Conservation (phyloP, 1,140 invertebrate genomes). For the Drosophila bocki region DNA sequence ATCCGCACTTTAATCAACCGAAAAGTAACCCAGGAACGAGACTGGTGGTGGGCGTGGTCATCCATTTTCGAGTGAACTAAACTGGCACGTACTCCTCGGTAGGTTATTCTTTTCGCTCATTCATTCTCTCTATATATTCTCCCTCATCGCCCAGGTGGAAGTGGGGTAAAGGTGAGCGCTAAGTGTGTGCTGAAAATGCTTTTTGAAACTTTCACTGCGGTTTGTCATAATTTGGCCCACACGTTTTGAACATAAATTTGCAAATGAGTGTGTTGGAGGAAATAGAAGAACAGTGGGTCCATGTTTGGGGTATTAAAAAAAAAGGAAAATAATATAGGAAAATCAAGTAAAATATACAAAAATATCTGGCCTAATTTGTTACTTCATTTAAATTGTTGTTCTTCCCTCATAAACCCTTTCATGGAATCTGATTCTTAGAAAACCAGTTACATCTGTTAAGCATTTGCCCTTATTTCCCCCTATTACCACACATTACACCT, state of each 20-base stretch:
- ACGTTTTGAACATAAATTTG: conserved; percentile 72
- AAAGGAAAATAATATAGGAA: neutral
- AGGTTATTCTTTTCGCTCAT: conserved; percentile 16
- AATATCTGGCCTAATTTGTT: too few species aligned
- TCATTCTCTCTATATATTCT: neutral
- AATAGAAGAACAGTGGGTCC: conserved; percentile 24
- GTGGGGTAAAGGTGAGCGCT: conserved; percentile 24
- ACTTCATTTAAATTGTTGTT: neutral
- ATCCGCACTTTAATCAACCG: conserved; percentile 54
- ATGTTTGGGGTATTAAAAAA: too few species aligned
- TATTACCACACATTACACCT: neutral
- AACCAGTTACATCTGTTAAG: neutral
- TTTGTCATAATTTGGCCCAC: conserved; percentile 74
- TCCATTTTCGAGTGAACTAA: conserved; percentile 37
- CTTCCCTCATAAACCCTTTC: neutral
- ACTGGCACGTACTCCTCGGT: conserved; percentile 33
- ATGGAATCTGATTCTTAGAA: neutral
- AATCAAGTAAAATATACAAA: neutral
- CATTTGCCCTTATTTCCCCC: neutral
- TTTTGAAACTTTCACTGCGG: conserved; percentile 69
- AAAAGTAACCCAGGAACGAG: conserved; percentile 8
- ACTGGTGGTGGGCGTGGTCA: conserved; percentile 27
- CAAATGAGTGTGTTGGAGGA: conserved; percentile 30
- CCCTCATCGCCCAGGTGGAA: neutral
- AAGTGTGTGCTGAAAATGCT: conserved; percentile 71